Percentiles rank a stretch among this genome's conserved stretches.
These are phyloP conservation scores for Aphaenogaster floridana DNA, from an alignment of 1,140 invertebrate species.

Conservation along the genomic window DNA sequence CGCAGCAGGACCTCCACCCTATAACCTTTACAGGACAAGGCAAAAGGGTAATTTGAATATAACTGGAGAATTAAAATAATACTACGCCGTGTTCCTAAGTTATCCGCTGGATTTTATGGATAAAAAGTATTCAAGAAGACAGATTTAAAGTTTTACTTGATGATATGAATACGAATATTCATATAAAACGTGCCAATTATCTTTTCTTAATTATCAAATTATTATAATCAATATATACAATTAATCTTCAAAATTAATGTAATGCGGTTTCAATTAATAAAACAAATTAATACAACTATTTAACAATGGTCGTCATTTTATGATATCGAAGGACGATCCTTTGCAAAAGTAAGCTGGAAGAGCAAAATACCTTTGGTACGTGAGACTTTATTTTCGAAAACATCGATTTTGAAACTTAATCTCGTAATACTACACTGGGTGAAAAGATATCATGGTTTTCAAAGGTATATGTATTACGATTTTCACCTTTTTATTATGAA, in stretches of 20 bases:
- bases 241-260: background rate
- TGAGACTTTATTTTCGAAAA: background rate
- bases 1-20: background rate
- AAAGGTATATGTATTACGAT: background rate
- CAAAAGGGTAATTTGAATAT: slow-evolving; percentile 19
- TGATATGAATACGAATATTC: background rate
- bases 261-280: background rate
- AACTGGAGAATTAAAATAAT: slow-evolving; percentile 31
- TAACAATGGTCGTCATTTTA: background rate
- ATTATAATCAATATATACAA: background rate
- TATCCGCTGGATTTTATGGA: background rate
- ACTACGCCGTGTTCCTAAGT: background rate
- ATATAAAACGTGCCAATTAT: background rate
- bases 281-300: background rate
- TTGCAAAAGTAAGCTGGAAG: background rate
- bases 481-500: background rate
- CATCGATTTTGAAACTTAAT: slow-evolving; percentile 21
- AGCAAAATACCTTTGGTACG: background rate
- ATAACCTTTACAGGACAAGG: background rate
- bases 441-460: background rate
- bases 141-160: background rate
- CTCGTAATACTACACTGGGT: background rate
- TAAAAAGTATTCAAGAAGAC: background rate
- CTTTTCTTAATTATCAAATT: slow-evolving; percentile 2
- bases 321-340: background rate